A percentile compares a stretch with the other conserved stretches of the same genome.
These are phyloP conservation scores for Patella vulgata DNA, from an alignment of 1,140 invertebrate species.

Conservation along the genomic window DNA sequence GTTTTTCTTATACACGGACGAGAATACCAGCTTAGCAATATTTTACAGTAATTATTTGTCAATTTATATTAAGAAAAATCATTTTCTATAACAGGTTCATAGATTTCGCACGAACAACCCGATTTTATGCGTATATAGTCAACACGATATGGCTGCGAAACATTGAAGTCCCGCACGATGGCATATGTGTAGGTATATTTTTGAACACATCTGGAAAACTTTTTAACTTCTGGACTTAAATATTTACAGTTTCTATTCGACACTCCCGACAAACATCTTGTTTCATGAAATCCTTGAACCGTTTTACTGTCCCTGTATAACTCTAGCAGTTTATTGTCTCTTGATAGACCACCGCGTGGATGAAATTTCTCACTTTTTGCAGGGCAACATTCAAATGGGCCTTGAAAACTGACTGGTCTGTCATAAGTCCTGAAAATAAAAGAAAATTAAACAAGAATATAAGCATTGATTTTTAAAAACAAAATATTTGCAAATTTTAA, in stretches of 20 bases:
- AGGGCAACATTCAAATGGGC: constrained; percentile 77
- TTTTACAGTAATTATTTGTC: no score
- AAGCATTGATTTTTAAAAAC: no score
- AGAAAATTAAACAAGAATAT: no score
- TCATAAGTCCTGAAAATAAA: constrained; percentile 8
- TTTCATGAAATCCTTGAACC: constrained; percentile 78
- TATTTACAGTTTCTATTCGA: constrained; percentile 80
- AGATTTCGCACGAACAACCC: constrained; percentile 85
- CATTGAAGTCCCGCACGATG: constrained; percentile 72
- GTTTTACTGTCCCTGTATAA: constrained; percentile 76
- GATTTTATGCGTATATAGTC: constrained; percentile 85
- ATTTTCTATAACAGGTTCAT: no score
- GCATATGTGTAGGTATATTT: constrained; percentile 88
- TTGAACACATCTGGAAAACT: constrained; percentile 81
- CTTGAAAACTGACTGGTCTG: neutral
- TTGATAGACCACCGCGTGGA: constrained; percentile 80
- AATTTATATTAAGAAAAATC: no score
- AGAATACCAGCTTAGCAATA: no score
- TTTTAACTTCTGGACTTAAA: constrained; percentile 75
- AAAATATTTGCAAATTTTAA: no score
- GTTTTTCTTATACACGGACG: no score
- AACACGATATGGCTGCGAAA: constrained; percentile 74
- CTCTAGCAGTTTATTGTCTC: constrained; percentile 77
- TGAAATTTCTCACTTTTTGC: constrained; percentile 79
- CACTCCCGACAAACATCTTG: constrained; percentile 78